Conservation (phyloP, 2,113 vertebrate species). For the Pluvialis apricaria region DNA sequence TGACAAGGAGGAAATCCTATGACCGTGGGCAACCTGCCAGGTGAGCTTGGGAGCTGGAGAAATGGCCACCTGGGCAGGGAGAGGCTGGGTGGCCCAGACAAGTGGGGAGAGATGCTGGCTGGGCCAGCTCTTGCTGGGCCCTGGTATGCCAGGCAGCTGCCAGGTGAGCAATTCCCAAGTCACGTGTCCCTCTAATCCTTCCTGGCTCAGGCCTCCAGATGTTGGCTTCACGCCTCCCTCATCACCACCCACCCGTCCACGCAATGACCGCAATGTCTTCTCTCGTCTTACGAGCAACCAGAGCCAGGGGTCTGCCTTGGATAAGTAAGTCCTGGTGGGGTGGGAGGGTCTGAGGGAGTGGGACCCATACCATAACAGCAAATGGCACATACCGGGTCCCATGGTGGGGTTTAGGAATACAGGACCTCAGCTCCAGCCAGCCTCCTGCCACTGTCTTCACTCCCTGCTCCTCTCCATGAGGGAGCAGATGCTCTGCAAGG, state of each 20-base stretch:
- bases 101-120: not conserved
- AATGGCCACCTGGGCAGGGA: not conserved
- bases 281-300: conserved; percentile 96
- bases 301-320: conserved; percentile 90
- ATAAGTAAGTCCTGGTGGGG: conserved; percentile 85
- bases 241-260: conserved; percentile 90
- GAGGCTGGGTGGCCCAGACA: not conserved
- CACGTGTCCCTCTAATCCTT: not conserved
- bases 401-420: not conserved
- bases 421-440: not conserved
- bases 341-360: not conserved
- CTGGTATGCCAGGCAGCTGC: not conserved
- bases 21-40: conserved; percentile 88
- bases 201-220: conserved; percentile 82
- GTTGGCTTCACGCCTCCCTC: conserved; percentile 89
- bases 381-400: fast-evolving
- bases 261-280: conserved; percentile 96
- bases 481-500: not conserved
- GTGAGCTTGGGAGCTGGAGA: conserved; percentile 49
- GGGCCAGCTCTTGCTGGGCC: not conserved
- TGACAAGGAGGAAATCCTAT: conserved; percentile 92
- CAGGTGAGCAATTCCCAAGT: not conserved
- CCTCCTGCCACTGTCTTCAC: not conserved
- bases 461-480: not conserved
- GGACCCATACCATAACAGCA: not conserved